phyloP scores from a whole-genome alignment of 2,113 vertebrate genomes.

The Myotis davidii region DNA sequence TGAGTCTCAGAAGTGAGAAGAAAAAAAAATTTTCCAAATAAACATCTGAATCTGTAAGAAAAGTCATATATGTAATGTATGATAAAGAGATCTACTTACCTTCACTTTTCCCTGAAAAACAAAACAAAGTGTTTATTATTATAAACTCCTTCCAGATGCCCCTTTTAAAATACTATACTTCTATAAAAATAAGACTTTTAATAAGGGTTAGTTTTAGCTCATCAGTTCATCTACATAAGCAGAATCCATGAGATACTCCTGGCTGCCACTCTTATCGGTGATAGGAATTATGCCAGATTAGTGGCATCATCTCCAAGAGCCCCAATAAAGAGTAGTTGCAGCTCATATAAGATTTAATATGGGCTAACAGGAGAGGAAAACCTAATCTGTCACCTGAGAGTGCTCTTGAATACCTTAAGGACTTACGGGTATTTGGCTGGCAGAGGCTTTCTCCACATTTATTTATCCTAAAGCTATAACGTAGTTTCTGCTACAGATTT shows the following conservation, averaged over 20 bases:
- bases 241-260: background rate
- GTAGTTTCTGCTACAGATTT: slow-evolving; percentile 22
- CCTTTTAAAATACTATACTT: background rate
- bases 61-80: background rate
- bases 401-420: background rate
- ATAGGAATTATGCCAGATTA: background rate
- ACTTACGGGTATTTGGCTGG: background rate
- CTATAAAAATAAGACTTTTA: background rate
- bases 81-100: slow-evolving; percentile 70
- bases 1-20: background rate
- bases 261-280: background rate
- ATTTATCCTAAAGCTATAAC: slow-evolving; percentile 22
- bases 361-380: background rate
- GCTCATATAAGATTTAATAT: background rate
- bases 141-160: background rate
- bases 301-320: background rate
- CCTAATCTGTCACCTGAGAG: background rate
- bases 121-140: slow-evolving; percentile 66
- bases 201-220: background rate
- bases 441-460: background rate
- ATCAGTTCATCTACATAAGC: background rate
- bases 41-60: slow-evolving; percentile 7
- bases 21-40: background rate
- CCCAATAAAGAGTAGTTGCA: background rate
- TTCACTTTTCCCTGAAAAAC: slow-evolving; percentile 79